A percentile compares a stretch with the other conserved stretches of the same genome.
phyloP scores from a whole-genome alignment of 2,797 vertebrate genomes.

The Notolabrus celidotus region DNA sequence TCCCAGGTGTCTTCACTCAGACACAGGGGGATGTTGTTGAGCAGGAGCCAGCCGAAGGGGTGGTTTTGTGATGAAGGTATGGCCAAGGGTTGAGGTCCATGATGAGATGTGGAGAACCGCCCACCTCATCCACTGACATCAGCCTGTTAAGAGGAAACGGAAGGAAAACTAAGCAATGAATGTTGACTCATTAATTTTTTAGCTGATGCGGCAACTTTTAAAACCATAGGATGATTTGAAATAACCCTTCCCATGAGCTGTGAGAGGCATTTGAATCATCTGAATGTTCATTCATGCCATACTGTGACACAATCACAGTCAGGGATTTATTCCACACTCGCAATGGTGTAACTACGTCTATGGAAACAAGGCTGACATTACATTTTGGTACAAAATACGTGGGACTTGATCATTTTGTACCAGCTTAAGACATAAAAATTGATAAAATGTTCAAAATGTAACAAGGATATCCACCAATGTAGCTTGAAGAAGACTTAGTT shows the following conservation, averaged over 20 bases:
- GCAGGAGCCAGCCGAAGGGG: conserved; percentile 24
- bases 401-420: too few relatives aligned
- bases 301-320: conserved; percentile 8
- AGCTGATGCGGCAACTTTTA: conserved; percentile 9
- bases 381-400: too few relatives aligned
- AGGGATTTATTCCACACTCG: conserved; percentile 38
- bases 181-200: not conserved
- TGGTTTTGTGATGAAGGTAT: not conserved
- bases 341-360: conserved; percentile 9
- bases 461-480: too few relatives aligned
- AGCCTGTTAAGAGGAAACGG: conserved; percentile 35
- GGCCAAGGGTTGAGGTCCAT: conserved; percentile 59
- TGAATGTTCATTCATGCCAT: conserved; percentile 7
- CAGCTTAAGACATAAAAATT: too few relatives aligned
- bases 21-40: conserved; percentile 29
- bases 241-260: not conserved
- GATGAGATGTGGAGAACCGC: conserved; percentile 51
- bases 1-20: conserved; percentile 54
- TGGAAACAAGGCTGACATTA: not conserved
- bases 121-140: conserved; percentile 52
- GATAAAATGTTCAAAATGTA: too few relatives aligned
- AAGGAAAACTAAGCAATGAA: too few relatives aligned
- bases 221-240: not conserved
- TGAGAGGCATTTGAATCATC: not conserved
- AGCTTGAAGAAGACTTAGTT: too few relatives aligned